Percentiles rank a stretch among this genome's conserved stretches.
These are phyloP conservation scores for Maccullochella peelii DNA, from an alignment of 2,113 vertebrate genomes.

Conservation along the genomic window DNA sequence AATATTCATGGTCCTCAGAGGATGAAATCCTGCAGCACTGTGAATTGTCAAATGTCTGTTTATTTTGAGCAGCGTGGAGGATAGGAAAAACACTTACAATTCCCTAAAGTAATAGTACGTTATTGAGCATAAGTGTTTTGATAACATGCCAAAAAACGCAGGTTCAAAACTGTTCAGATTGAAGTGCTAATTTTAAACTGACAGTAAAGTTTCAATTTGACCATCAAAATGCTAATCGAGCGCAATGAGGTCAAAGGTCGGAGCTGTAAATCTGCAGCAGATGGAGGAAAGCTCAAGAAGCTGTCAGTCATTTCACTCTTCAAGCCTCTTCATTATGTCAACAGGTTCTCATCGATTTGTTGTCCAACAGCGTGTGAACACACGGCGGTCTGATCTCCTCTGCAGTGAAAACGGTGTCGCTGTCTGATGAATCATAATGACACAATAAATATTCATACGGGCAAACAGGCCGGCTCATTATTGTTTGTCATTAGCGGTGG, in stretches of 20 bases:
- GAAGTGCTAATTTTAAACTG: not conserved
- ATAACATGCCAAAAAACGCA: not conserved
- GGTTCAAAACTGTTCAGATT: not conserved
- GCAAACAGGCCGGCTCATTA: constrained; percentile 2
- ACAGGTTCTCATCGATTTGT: constrained; percentile 4
- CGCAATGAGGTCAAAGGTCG: constrained; percentile 18
- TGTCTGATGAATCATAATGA: constrained; percentile 26
- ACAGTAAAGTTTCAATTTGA: not conserved
- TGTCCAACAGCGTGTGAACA: not conserved
- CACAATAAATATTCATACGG: constrained; percentile 55
- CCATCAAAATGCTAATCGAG: not conserved
- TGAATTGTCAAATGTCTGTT: not conserved
- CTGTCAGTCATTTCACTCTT: not conserved
- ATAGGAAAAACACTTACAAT: not conserved
- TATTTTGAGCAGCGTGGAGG: not conserved
- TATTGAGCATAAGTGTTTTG: not conserved
- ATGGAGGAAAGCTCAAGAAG: not conserved
- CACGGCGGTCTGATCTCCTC: not conserved
- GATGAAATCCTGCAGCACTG: not conserved
- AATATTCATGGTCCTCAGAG: not conserved
- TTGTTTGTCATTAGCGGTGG: constrained; percentile 36
- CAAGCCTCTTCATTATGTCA: not conserved
- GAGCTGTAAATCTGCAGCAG: not conserved
- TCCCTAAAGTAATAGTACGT: not conserved
- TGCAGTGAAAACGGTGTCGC: not conserved